Evolutionary conservation across 2,113 vertebrate genomes (phyloP).

Genomic region (Nicator chloris): DNA sequence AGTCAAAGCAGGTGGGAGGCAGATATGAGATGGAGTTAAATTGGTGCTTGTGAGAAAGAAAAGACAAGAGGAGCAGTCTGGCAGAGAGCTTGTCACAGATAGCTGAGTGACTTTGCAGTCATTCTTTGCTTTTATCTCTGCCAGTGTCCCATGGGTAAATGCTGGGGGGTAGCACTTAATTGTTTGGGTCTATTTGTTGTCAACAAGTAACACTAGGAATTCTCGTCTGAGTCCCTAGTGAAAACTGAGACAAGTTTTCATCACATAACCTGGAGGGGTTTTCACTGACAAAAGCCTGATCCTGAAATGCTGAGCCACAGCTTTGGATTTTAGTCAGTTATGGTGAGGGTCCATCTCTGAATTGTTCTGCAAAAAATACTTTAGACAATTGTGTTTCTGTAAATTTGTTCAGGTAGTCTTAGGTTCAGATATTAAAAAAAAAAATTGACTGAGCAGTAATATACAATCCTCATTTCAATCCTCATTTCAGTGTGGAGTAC

Average conservation of each 20-base stretch:
- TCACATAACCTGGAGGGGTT: background rate
- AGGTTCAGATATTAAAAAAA: background rate
- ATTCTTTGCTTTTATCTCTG: background rate
- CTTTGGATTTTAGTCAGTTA: background rate
- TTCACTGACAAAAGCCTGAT: background rate
- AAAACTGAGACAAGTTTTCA: background rate
- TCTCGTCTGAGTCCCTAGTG: background rate
- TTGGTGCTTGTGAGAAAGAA: background rate
- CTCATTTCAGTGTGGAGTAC: slow-evolving; percentile 40
- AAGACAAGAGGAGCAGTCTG: background rate
- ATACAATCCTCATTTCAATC: slow-evolving; percentile 12
- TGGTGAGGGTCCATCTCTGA: background rate
- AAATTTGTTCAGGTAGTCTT: background rate
- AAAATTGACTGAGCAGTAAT: background rate
- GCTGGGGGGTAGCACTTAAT: background rate
- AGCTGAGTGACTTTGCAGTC: background rate
- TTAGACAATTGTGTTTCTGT: background rate
- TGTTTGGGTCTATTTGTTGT: slow-evolving; percentile 3
- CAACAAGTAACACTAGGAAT: background rate
- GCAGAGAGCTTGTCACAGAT: background rate
- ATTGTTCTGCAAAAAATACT: background rate
- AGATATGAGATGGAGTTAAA: background rate
- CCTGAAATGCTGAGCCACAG: background rate
- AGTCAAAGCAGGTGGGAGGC: slow-evolving; percentile 1
- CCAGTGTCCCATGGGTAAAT: background rate